Percentiles rank a stretch among this genome's conserved stretches.
These are phyloP conservation scores for Oopsacas minuta DNA, from an alignment of 37 sponge, comb jelly and placozoan species.

Conservation along the genomic window DNA sequence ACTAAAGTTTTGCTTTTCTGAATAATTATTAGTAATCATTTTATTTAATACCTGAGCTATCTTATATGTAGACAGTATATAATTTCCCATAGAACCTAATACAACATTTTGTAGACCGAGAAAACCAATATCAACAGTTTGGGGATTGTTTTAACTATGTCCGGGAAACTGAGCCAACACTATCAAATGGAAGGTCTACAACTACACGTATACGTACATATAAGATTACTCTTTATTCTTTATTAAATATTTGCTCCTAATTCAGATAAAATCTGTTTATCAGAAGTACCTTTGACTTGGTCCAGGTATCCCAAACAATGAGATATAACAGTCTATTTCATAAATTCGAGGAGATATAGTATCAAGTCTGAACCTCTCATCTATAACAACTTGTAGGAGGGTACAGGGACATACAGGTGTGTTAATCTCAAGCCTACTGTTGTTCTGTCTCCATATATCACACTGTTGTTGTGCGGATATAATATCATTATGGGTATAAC, in stretches of 20 bases:
- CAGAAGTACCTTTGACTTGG: not conserved
- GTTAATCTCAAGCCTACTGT: not conserved
- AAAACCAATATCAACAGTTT: too few species aligned
- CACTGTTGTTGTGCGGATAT: not conserved
- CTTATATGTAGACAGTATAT: too few species aligned
- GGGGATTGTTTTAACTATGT: too few species aligned
- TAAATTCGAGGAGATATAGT: not conserved
- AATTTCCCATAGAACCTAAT: too few species aligned
- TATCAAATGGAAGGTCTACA: too few species aligned
- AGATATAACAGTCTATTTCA: not conserved
- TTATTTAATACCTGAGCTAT: too few species aligned
- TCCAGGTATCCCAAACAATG: not conserved
- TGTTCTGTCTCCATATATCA: not conserved
- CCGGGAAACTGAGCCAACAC: too few species aligned
- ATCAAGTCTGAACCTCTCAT: not conserved
- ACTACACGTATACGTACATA: too few species aligned
- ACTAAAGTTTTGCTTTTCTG: too few species aligned
- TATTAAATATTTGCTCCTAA: not conserved
- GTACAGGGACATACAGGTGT: slow-evolving; percentile 34
- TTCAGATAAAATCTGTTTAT: not conserved
- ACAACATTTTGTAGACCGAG: too few species aligned
- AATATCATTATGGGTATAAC: not conserved
- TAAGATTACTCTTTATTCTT: too few species aligned
- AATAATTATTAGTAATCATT: too few species aligned
- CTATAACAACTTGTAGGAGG: slow-evolving; percentile 16